A percentile compares a stretch with the other conserved stretches of the same genome.
phyloP scores from a whole-genome alignment of 2,888 invertebrate genomes.

The Tanytarsus gracilentus region DNA sequence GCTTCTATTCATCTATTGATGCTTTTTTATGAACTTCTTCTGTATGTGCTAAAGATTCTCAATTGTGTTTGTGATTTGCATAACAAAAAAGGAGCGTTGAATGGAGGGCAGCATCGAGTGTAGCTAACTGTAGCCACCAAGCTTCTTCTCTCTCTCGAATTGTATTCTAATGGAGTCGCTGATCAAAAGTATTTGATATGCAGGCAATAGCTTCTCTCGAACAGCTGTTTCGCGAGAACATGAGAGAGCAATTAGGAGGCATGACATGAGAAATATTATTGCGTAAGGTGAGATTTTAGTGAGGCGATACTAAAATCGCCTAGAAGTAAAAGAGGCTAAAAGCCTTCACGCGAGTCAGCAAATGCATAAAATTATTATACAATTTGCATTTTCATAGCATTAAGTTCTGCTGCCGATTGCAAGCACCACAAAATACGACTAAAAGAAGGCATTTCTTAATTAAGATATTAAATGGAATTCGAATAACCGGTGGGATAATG shows the following conservation, averaged over 20 bases:
- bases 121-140: no score
- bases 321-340: background rate
- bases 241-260: constrained; percentile 4
- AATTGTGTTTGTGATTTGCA: background rate
- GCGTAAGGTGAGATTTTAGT: background rate
- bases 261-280: constrained; percentile 3
- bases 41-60: background rate
- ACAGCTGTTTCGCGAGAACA: background rate
- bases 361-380: background rate
- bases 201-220: background rate
- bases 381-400: background rate
- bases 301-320: no score
- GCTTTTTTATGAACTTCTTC: background rate
- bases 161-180: background rate
- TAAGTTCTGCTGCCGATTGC: background rate
- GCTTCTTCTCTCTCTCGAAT: no score
- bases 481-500: background rate
- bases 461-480: background rate
- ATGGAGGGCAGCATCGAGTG: constrained; percentile 1
- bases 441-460: background rate
- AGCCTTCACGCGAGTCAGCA: background rate
- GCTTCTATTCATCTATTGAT: no score
- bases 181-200: background rate
- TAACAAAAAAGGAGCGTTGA: background rate
- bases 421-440: background rate